Percentiles rank a stretch among this genome's conserved stretches.
These are phyloP conservation scores for Silurus aristotelis DNA, from an alignment of 2,797 vertebrate genomes.

Conservation along the genomic window DNA sequence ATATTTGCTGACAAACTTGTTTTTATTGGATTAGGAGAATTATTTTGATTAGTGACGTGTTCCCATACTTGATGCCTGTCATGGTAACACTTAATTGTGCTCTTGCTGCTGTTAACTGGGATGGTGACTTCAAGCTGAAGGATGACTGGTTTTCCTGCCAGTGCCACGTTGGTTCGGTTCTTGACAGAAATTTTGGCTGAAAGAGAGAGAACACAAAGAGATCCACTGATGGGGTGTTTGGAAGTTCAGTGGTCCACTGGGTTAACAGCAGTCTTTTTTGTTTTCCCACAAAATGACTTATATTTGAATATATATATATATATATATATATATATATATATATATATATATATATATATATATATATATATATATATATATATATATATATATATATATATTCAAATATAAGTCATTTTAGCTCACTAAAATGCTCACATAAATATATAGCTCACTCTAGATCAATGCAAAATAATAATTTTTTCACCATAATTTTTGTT, in stretches of 20 bases:
- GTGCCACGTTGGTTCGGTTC: slow-evolving; percentile 59
- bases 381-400: no score
- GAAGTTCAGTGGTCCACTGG: background rate
- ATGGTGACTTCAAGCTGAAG: accelerated
- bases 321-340: no score
- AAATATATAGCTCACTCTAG: no score
- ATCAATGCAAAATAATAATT: background rate
- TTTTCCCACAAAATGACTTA: background rate
- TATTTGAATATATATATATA: no score
- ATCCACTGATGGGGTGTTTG: background rate
- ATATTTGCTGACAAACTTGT: slow-evolving; percentile 6
- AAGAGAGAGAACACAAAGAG: slow-evolving; percentile 30
- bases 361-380: no score
- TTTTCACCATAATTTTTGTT: background rate
- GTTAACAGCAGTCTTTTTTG: background rate
- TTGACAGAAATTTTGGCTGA: slow-evolving; percentile 38
- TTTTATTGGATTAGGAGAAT: accelerated
- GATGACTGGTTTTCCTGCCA: slow-evolving; percentile 44
- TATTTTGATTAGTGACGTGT: accelerated
- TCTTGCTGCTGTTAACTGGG: slow-evolving; percentile 47
- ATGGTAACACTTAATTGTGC: slow-evolving; percentile 11
- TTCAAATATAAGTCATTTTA: no score
- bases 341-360: no score
- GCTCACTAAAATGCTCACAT: no score
- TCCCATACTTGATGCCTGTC: accelerated